Percentiles rank a stretch among this genome's conserved stretches.
Evolutionary conservation across 2,113 vertebrate genomes (phyloP).

Genomic region (Nesogale talazaci): DNA sequence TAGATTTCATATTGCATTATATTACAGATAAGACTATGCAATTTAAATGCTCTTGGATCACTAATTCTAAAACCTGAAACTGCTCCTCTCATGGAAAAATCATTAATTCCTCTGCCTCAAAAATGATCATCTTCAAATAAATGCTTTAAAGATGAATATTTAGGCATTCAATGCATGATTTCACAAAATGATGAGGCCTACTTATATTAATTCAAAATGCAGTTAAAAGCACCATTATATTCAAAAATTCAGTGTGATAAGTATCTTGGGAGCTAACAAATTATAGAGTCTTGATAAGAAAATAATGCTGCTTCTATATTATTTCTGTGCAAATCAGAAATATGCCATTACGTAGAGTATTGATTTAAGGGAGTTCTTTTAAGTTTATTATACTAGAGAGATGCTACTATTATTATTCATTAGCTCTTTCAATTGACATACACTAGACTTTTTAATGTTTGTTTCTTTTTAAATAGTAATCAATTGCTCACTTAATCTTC

Average conservation of each 20-base stretch:
- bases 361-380: background rate
- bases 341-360: constrained; percentile 1
- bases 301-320: constrained; percentile 54
- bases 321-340: constrained; percentile 49
- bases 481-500: background rate
- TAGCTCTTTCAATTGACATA: background rate
- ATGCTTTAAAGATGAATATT: background rate
- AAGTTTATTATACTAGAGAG: background rate
- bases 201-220: constrained; percentile 14
- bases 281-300: constrained; percentile 27
- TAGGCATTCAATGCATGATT: background rate
- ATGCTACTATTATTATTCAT: constrained; percentile 17
- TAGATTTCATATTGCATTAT: background rate
- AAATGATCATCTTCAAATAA: constrained; percentile 42
- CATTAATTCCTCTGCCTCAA: constrained; percentile 19
- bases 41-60: background rate
- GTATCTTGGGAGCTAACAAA: constrained; percentile 55
- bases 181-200: background rate
- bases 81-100: background rate
- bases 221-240: background rate
- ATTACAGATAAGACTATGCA: background rate
- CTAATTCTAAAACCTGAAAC: background rate
- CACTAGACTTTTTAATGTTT: background rate
- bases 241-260: background rate
- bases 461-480: background rate